Percentiles rank a stretch among this genome's conserved stretches.
Evolutionary conservation across 2,113 vertebrate species (phyloP).

Genomic region (Toxotes chatareus): DNA sequence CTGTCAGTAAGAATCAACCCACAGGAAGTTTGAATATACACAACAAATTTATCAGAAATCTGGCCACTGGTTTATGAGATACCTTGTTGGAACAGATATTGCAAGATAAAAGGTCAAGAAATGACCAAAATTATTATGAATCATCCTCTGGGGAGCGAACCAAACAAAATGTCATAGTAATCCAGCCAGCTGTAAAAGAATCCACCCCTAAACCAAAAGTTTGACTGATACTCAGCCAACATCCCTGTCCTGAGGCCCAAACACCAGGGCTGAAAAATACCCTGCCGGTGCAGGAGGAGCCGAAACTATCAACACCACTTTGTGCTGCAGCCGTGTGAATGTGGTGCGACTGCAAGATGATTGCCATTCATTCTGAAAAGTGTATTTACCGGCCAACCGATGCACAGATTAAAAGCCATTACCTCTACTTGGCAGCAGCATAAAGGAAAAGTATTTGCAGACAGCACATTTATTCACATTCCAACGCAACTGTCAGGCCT

Average conservation of each 20-base stretch:
- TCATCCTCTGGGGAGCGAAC: not conserved
- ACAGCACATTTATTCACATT: conserved; percentile 60
- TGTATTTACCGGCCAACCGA: conserved; percentile 64
- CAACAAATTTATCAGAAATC: not conserved
- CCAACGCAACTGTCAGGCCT: conserved; percentile 39
- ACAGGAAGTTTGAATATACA: not conserved
- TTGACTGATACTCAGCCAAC: not conserved
- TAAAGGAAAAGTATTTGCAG: conserved; percentile 57
- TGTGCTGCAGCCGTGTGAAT: conserved; percentile 20
- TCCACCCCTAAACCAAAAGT: not conserved
- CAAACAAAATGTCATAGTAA: not conserved
- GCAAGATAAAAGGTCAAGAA: not conserved
- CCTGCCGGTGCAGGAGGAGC: conserved; percentile 3
- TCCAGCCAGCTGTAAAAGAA: not conserved
- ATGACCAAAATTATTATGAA: not conserved
- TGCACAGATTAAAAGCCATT: conserved; percentile 77
- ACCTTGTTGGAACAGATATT: not conserved
- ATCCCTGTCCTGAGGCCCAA: not conserved
- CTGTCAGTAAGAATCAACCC: no score
- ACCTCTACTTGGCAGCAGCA: conserved; percentile 57
- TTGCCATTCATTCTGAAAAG: conserved; percentile 51
- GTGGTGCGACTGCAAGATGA: conserved; percentile 14
- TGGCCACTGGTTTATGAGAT: not conserved
- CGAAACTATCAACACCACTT: not conserved
- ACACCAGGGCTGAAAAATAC: not conserved